Percentiles rank a stretch among this genome's conserved stretches.
Evolutionary conservation across 2,888 invertebrate species (phyloP).

Genomic region (Trachelus tabidus): DNA sequence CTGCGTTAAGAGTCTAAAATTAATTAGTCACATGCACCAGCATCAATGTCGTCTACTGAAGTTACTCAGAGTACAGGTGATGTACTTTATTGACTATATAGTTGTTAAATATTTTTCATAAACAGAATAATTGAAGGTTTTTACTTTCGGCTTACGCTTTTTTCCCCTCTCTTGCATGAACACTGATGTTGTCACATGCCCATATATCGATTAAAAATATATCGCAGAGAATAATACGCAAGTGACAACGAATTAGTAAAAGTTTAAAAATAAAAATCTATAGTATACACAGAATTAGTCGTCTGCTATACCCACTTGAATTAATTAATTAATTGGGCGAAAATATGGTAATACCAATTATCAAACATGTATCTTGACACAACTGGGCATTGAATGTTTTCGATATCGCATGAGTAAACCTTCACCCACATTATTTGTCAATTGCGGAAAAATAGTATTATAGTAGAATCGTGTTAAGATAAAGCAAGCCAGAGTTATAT

Average conservation of each 20-base stretch:
- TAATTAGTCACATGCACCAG: neutral
- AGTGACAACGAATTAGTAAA: neutral
- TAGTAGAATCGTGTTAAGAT: neutral
- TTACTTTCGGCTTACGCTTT: neutral
- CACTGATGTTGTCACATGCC: neutral
- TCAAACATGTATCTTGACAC: neutral
- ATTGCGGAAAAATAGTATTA: neutral
- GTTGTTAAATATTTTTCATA: neutral
- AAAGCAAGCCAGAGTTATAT: neutral
- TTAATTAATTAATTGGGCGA: neutral
- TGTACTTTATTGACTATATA: neutral
- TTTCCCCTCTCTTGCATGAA: neutral
- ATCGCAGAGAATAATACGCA: neutral
- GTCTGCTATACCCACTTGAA: neutral
- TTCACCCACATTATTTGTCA: neutral
- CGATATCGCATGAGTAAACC: neutral
- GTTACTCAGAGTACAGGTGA: neutral
- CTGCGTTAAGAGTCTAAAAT: neutral
- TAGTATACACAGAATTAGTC: neutral
- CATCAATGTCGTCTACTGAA: neutral
- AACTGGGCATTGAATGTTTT: neutral
- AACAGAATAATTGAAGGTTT: neutral
- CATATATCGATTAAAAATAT: neutral
- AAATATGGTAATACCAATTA: too few relatives aligned
- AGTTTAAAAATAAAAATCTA: neutral